phyloP scores from a whole-genome alignment of 2,797 vertebrate species.

The Chloroceryle amazona region DNA sequence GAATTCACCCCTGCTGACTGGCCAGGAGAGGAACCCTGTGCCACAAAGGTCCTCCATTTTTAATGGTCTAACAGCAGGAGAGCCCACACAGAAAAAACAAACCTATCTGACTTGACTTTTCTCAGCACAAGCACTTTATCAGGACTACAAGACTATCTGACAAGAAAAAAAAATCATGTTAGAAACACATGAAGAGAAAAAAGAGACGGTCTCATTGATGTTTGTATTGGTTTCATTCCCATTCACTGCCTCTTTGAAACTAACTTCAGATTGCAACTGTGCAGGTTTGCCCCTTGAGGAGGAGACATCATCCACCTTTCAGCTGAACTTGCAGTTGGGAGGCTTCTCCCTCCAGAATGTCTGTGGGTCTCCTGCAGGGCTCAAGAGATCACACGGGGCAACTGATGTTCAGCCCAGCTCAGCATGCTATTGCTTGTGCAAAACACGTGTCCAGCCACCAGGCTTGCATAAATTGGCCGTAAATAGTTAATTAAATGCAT shows the following conservation, averaged over 20 bases:
- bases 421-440: conserved; percentile 51
- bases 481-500: conserved; percentile 77
- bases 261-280: neutral
- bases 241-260: neutral
- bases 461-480: conserved; percentile 62
- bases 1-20: neutral
- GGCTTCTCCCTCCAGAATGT: neutral
- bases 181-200: neutral
- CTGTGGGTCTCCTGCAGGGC: neutral
- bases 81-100: neutral
- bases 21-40: neutral
- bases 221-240: neutral
- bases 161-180: neutral
- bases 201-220: neutral
- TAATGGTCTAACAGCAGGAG: neutral
- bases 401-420: neutral
- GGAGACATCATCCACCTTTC: neutral
- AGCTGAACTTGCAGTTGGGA: neutral
- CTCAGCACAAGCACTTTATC: neutral
- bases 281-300: neutral
- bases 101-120: neutral
- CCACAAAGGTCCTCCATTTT: neutral
- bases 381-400: neutral
- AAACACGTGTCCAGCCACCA: conserved; percentile 67
- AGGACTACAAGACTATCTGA: neutral